A percentile compares a stretch with the other conserved stretches of the same genome.
These are phyloP conservation scores for Eupleurogrammus muticus DNA, from an alignment of 2,797 vertebrate genomes.

Conservation along the genomic window DNA sequence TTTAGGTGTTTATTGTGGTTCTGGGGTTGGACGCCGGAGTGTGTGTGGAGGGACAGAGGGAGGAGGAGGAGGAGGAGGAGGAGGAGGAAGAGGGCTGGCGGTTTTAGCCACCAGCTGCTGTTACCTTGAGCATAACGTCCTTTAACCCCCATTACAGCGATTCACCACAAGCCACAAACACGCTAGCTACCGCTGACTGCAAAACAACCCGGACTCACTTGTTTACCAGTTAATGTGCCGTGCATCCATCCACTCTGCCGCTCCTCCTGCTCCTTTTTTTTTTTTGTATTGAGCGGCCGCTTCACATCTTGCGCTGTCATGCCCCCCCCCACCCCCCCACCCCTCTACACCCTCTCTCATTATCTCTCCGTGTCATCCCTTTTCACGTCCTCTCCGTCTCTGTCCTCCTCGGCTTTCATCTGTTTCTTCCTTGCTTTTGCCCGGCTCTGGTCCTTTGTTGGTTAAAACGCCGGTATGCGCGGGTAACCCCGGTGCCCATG, in stretches of 20 bases:
- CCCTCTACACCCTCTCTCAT: constrained; percentile 54
- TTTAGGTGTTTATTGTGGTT: constrained; percentile 81
- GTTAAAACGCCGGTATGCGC: constrained; percentile 77
- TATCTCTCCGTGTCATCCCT: constrained; percentile 61
- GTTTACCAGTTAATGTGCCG: constrained; percentile 84
- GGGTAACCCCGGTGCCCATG: constrained; percentile 83
- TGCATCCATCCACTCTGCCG: constrained; percentile 47
- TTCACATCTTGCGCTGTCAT: constrained; percentile 38
- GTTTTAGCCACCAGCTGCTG: constrained; percentile 81
- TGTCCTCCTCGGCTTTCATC: constrained; percentile 59
- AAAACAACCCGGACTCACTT: constrained; percentile 84
- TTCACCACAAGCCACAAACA: constrained; percentile 79
- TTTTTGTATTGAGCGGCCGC: constrained; percentile 26
- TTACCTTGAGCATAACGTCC: constrained; percentile 84
- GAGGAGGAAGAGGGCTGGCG: constrained; percentile 79
- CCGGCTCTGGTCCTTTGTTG: constrained; percentile 78
- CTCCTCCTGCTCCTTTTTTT: constrained; percentile 3
- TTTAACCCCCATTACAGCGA: constrained; percentile 77
- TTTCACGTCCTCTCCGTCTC: constrained; percentile 38
- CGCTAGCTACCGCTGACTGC: constrained; percentile 74
- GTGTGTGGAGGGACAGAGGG: constrained; percentile 71
- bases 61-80: constrained; percentile 61
- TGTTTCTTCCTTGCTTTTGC: constrained; percentile 54
- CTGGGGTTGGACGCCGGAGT: constrained; percentile 67
- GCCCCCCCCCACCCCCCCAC: constrained; percentile 25